A percentile compares a stretch with the other conserved stretches of the same genome.
phyloP scores from a whole-genome alignment of 2,113 vertebrate species.

The Notothenia rossii region DNA sequence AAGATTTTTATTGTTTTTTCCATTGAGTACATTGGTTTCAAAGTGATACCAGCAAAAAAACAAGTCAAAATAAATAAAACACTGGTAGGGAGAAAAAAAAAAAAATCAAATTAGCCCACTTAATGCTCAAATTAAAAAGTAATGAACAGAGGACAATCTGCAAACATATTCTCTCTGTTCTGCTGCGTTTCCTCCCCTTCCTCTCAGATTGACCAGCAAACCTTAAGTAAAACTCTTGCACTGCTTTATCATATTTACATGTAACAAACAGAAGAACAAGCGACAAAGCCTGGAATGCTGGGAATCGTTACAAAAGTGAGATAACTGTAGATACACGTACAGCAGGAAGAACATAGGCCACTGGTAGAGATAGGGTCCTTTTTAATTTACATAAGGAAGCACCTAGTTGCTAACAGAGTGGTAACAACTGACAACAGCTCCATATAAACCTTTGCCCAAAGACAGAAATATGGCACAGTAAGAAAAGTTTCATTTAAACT shows the following conservation, averaged over 20 bases:
- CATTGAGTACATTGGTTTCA: constrained; percentile 74
- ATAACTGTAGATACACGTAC: constrained; percentile 71
- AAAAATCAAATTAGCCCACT: constrained; percentile 27
- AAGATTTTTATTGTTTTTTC: constrained; percentile 71
- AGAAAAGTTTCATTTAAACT: constrained; percentile 82
- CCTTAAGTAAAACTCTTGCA: constrained; percentile 66
- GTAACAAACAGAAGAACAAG: constrained; percentile 72
- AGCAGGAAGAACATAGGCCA: constrained; percentile 81
- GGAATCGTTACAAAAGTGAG: constrained; percentile 81
- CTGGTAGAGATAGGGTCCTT: constrained; percentile 94
- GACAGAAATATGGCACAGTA: constrained; percentile 91
- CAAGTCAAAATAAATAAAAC: constrained; percentile 78
- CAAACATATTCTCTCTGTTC: constrained; percentile 43
- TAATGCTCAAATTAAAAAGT: constrained; percentile 65
- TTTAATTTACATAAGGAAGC: constrained; percentile 91
- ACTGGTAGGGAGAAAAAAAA: constrained; percentile 41
- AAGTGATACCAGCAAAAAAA: constrained; percentile 78
- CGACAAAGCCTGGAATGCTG: constrained; percentile 80
- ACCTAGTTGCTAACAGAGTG: constrained; percentile 93
- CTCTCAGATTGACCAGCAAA: constrained; percentile 79
- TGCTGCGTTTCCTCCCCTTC: constrained; percentile 51
- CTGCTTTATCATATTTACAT: constrained; percentile 75
- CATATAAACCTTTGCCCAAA: constrained; percentile 94
- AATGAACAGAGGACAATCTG: constrained; percentile 41
- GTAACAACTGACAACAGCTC: constrained; percentile 94